Evolutionary conservation across 1,140 invertebrate genomes (phyloP).

Genomic region (Saccostrea glomerata): DNA sequence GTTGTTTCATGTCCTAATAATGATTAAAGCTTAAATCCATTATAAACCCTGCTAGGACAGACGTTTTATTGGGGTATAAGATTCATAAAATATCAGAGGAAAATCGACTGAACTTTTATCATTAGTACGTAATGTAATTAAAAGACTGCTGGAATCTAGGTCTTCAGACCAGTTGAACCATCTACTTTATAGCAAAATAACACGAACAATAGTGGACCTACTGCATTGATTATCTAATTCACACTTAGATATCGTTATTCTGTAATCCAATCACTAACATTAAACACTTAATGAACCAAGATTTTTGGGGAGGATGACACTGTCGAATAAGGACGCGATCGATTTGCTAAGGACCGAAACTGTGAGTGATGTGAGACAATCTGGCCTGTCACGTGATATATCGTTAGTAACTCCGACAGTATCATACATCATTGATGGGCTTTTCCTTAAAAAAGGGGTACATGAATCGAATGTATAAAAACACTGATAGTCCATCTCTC

Average conservation of each 20-base stretch:
- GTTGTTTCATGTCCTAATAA: too few species aligned
- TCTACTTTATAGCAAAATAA: not conserved
- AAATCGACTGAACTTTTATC: too few species aligned
- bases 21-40: too few species aligned
- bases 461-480: not conserved
- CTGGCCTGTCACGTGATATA: not conserved
- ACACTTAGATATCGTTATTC: not conserved
- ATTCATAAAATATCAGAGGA: too few species aligned
- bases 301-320: slow-evolving; percentile 3
- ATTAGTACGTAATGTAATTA: too few species aligned
- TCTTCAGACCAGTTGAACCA: not conserved
- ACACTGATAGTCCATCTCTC: not conserved
- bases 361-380: not conserved
- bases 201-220: not conserved
- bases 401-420: slow-evolving; percentile 10
- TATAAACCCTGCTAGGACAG: too few species aligned
- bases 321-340: slow-evolving; percentile 3
- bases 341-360: not conserved
- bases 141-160: not conserved
- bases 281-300: slow-evolving; percentile 6
- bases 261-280: not conserved
- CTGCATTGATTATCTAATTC: not conserved
- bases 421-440: slow-evolving; percentile 25
- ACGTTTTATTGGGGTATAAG: too few species aligned
- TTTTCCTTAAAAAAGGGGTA: slow-evolving; percentile 23